phyloP scores from a whole-genome alignment of 2,797 vertebrate species.

The Bradypodion ventrale region DNA sequence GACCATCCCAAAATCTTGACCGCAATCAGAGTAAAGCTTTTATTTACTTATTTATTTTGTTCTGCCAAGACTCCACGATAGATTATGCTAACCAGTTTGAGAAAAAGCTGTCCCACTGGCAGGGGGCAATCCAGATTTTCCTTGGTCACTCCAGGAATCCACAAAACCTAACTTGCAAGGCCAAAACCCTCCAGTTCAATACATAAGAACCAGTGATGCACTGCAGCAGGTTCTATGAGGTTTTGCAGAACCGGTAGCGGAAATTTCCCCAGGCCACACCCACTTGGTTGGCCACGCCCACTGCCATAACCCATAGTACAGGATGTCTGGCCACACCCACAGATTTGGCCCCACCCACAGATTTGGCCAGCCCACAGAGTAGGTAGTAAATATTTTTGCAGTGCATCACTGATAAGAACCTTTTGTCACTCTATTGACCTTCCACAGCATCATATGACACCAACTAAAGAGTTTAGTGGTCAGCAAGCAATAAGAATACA shows the following conservation, averaged over 20 bases:
- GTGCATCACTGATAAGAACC: too few relatives aligned
- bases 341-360: too few relatives aligned
- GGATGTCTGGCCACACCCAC: too few relatives aligned
- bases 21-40: background rate
- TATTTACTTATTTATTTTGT: background rate
- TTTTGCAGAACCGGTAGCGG: too few relatives aligned
- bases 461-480: background rate
- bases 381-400: too few relatives aligned
- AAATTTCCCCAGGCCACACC: too few relatives aligned
- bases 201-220: background rate
- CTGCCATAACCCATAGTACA: too few relatives aligned
- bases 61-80: background rate
- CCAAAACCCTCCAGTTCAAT: background rate
- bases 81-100: background rate
- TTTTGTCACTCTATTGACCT: background rate
- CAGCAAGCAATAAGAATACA: too few relatives aligned
- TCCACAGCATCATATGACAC: background rate
- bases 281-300: too few relatives aligned
- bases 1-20: background rate
- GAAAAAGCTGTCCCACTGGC: too few relatives aligned
- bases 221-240: too few relatives aligned
- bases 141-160: background rate
- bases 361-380: too few relatives aligned
- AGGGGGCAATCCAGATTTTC: background rate
- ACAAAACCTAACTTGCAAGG: background rate